Percentiles rank a stretch among this genome's conserved stretches.
Conservation (phyloP, 2,113 vertebrate genomes). For the Pithys albifrons region DNA sequence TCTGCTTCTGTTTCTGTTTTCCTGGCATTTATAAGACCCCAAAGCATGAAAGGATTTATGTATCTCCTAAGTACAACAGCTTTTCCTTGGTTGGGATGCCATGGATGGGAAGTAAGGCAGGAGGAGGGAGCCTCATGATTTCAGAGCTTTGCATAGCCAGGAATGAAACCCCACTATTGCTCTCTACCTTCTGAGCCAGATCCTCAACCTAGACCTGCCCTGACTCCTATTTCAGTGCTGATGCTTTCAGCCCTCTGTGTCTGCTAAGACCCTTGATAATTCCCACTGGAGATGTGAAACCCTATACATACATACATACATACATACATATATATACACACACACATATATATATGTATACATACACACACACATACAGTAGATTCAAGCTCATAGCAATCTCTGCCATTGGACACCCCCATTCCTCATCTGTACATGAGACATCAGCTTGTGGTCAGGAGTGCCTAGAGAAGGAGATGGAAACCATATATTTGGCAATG, state of each 20-base stretch:
- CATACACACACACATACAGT: not conserved
- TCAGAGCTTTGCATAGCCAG: not conserved
- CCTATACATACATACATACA: not conserved
- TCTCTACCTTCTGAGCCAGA: not conserved
- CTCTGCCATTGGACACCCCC: not conserved
- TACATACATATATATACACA: not conserved
- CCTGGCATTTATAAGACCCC: not conserved
- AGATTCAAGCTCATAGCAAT: not conserved
- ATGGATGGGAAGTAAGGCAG: not conserved
- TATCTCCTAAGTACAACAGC: not conserved
- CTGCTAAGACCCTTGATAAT: not conserved
- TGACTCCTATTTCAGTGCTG: not conserved
- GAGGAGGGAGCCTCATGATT: not conserved
- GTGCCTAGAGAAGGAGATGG: not conserved
- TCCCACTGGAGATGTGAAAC: not conserved
- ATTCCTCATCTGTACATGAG: not conserved
- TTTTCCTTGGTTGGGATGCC: not conserved
- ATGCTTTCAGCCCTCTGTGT: not conserved
- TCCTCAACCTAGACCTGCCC: not conserved
- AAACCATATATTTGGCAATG: slow-evolving; percentile 40
- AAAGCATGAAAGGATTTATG: not conserved
- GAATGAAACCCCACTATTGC: not conserved
- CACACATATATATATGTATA: not conserved
- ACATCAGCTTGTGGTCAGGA: not conserved
- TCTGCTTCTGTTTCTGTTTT: not conserved